Percentiles rank a stretch among this genome's conserved stretches.
phyloP scores from a whole-genome alignment of 2,797 vertebrate genomes.

The Gambusia yucatana region DNA sequence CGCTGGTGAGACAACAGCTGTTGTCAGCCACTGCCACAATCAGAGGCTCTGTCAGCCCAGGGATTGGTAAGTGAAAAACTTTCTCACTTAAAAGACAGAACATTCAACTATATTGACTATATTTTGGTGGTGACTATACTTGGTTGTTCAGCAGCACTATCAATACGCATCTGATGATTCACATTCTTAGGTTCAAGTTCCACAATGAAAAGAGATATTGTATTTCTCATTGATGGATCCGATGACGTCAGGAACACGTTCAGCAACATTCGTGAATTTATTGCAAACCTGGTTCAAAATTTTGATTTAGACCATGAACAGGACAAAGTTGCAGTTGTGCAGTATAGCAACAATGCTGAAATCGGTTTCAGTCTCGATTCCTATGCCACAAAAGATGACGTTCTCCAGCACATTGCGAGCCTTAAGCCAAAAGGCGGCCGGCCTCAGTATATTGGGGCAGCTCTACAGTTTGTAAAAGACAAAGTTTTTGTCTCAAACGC shows the following conservation, averaged over 20 bases:
- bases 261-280: conserved; percentile 71
- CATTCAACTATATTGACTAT: neutral
- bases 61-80: conserved; percentile 66
- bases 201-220: conserved; percentile 74
- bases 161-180: conserved; percentile 12
- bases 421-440: conserved; percentile 79
- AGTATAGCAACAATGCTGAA: conserved; percentile 78
- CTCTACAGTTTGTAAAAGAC: conserved; percentile 76
- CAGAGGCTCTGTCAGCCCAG: conserved; percentile 32
- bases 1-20: conserved; percentile 60
- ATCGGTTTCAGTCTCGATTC: conserved; percentile 73
- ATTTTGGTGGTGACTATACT: neutral
- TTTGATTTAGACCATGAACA: conserved; percentile 72
- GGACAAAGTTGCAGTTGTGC: conserved; percentile 80
- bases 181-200: conserved; percentile 64
- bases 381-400: conserved; percentile 65
- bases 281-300: conserved; percentile 64
- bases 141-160: neutral
- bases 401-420: conserved; percentile 61
- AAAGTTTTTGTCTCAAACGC: conserved; percentile 67
- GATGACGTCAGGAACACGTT: conserved; percentile 78
- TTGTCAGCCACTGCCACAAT: conserved; percentile 58
- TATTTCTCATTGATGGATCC: conserved; percentile 84
- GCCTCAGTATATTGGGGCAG: conserved; percentile 76
- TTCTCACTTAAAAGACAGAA: neutral